A percentile compares a stretch with the other conserved stretches of the same genome.
Conservation (phyloP, 2,888 invertebrate species). For the Tachina grossa region DNA sequence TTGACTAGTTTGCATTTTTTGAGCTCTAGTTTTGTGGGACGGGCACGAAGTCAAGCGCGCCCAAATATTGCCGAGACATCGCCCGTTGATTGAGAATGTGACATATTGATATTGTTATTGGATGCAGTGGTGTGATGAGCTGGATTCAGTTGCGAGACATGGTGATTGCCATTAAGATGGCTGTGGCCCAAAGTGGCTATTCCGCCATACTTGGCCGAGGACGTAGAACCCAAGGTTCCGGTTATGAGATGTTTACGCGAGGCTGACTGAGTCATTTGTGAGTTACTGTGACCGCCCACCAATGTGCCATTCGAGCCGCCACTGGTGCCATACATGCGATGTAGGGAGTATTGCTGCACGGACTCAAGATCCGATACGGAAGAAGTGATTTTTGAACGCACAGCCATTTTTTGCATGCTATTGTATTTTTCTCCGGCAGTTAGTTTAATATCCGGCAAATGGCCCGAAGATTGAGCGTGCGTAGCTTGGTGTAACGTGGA, state of each 20-base stretch:
- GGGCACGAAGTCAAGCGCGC: slow-evolving; percentile 85
- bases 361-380: slow-evolving; percentile 82
- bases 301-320: slow-evolving; percentile 74
- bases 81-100: slow-evolving; percentile 87
- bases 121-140: slow-evolving; percentile 62
- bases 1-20: slow-evolving; percentile 83
- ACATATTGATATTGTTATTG: slow-evolving; percentile 80
- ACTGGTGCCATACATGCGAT: slow-evolving; percentile 81
- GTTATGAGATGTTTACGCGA: slow-evolving; percentile 80
- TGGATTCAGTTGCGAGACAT: slow-evolving; percentile 61
- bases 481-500: slow-evolving; percentile 70
- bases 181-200: slow-evolving; percentile 76
- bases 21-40: slow-evolving; percentile 82
- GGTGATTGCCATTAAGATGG: slow-evolving; percentile 77
- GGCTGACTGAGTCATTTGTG: slow-evolving; percentile 74
- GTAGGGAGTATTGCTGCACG: slow-evolving; percentile 82
- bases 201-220: slow-evolving; percentile 80
- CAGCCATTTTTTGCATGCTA: slow-evolving; percentile 82
- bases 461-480: slow-evolving; percentile 80
- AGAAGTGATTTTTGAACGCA: slow-evolving; percentile 81
- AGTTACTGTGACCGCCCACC: slow-evolving; percentile 75
- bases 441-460: slow-evolving; percentile 82
- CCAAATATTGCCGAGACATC: slow-evolving; percentile 87
- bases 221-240: slow-evolving; percentile 75
- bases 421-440: slow-evolving; percentile 82